Percentiles rank a stretch among this genome's conserved stretches.
phyloP scores from a whole-genome alignment of 2,888 invertebrate species.

The Pammene fasciana region DNA sequence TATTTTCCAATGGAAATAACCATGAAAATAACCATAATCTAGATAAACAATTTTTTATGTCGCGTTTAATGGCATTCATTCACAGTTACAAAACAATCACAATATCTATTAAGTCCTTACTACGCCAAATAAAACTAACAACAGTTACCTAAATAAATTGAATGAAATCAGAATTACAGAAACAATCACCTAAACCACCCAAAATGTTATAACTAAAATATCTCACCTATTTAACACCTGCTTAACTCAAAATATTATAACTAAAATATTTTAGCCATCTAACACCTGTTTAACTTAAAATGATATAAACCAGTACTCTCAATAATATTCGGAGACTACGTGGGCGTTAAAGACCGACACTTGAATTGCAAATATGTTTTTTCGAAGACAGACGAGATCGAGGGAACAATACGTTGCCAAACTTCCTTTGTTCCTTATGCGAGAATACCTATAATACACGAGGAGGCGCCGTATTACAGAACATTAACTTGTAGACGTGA shows the following conservation, averaged over 20 bases:
- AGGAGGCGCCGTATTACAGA: slow-evolving; percentile 58
- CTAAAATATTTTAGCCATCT: no score
- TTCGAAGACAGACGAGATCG: slow-evolving; percentile 62
- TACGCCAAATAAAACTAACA: no score
- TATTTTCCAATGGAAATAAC: no score
- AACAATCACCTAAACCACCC: no score
- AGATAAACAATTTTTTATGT: no score
- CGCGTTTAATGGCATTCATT: no score
- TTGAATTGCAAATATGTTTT: slow-evolving; percentile 65
- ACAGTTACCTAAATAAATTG: background rate
- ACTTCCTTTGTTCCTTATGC: slow-evolving; percentile 80
- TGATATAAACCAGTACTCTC: background rate
- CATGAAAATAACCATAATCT: no score
- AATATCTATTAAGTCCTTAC: no score
- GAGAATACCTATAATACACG: slow-evolving; percentile 53
- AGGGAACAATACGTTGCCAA: slow-evolving; percentile 72
- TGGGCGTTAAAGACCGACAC: slow-evolving; percentile 57
- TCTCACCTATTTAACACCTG: slow-evolving; percentile 9
- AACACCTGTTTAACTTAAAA: slow-evolving; percentile 19
- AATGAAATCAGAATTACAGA: background rate
- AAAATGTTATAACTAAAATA: no score
- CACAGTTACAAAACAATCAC: no score
- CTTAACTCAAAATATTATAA: slow-evolving; percentile 5
- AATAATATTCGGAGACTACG: slow-evolving; percentile 38
- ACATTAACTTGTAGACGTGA: slow-evolving; percentile 41